A percentile compares a stretch with the other conserved stretches of the same genome.
These are phyloP conservation scores for Cyclopterus lumpus DNA, from an alignment of 2,797 vertebrate genomes.

Conservation along the genomic window DNA sequence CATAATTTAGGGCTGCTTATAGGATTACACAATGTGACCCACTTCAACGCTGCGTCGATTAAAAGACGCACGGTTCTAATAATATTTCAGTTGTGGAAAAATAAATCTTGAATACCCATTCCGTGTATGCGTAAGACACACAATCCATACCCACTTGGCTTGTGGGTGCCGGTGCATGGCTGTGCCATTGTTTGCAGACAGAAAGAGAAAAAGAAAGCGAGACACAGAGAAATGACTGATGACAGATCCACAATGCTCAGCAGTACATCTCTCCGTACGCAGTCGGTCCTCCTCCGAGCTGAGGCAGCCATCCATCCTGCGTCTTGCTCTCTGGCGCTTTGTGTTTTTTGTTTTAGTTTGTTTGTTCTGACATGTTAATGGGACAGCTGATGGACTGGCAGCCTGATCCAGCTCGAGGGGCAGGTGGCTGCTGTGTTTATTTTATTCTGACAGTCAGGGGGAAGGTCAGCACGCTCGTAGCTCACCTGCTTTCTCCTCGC, in stretches of 20 bases:
- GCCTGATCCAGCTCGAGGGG: constrained; percentile 65
- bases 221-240: constrained; percentile 66
- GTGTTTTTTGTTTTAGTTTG: constrained; percentile 72
- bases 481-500: constrained; percentile 61
- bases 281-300: constrained; percentile 60
- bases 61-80: constrained; percentile 56
- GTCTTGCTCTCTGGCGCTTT: constrained; percentile 44
- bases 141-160: constrained; percentile 43
- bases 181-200: constrained; percentile 59
- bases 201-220: constrained; percentile 35
- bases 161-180: constrained; percentile 36
- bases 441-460: constrained; percentile 70
- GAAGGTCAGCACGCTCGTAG: constrained; percentile 66
- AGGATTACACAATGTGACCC: constrained; percentile 75
- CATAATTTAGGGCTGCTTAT: constrained; percentile 71
- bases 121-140: not conserved
- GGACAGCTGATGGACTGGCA: constrained; percentile 79
- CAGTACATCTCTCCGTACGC: constrained; percentile 65
- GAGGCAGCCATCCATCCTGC: constrained; percentile 60
- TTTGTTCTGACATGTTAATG: constrained; percentile 82
- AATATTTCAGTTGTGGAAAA: constrained; percentile 51
- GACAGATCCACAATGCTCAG: constrained; percentile 72
- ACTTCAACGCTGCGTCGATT: constrained; percentile 60
- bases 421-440: constrained; percentile 63
- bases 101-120: constrained; percentile 57